Conservation (phyloP, 2,888 invertebrate genomes). For the Agriopis aurantiaria region DNA sequence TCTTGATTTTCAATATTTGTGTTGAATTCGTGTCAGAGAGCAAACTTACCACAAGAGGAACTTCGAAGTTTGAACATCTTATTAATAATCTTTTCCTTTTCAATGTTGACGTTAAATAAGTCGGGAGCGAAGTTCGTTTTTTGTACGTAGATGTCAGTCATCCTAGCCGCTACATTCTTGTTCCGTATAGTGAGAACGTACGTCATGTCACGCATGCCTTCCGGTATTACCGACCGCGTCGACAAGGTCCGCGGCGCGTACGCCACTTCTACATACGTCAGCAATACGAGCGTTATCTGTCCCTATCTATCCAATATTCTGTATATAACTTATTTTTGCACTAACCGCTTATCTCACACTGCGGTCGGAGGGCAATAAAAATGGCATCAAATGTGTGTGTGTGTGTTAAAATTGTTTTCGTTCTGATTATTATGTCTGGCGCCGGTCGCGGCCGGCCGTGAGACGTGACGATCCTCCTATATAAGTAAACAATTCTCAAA, state of each 20-base stretch:
- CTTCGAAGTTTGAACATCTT: background rate
- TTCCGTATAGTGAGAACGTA: constrained; percentile 50
- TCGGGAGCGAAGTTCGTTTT: constrained; percentile 50
- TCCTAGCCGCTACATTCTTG: constrained; percentile 57
- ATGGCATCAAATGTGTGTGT: constrained; percentile 39
- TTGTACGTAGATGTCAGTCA: constrained; percentile 43
- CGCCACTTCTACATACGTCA: constrained; percentile 31
- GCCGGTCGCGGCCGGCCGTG: constrained; percentile 31
- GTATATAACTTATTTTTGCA: constrained; percentile 43
- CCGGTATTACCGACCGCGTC: constrained; percentile 55
- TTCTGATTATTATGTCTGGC: constrained; percentile 46
- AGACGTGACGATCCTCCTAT: constrained; percentile 27
- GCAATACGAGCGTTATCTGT: constrained; percentile 28
- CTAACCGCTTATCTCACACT: constrained; percentile 40
- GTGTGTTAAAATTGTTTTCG: constrained; percentile 45
- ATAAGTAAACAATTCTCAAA: constrained; percentile 27
- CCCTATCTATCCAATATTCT: constrained; percentile 29
- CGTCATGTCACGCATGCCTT: constrained; percentile 55
- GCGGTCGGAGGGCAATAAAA: constrained; percentile 45
- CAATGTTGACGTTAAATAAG: constrained; percentile 8
- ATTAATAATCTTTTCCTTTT: constrained; percentile 2
- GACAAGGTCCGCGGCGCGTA: constrained; percentile 54
- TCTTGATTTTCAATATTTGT: too few relatives aligned
- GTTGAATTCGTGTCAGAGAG: too few relatives aligned
- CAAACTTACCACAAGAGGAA: too few relatives aligned